Evolutionary conservation across 1,140 invertebrate species (phyloP).

Genomic region (Zaprionus davidi): DNA sequence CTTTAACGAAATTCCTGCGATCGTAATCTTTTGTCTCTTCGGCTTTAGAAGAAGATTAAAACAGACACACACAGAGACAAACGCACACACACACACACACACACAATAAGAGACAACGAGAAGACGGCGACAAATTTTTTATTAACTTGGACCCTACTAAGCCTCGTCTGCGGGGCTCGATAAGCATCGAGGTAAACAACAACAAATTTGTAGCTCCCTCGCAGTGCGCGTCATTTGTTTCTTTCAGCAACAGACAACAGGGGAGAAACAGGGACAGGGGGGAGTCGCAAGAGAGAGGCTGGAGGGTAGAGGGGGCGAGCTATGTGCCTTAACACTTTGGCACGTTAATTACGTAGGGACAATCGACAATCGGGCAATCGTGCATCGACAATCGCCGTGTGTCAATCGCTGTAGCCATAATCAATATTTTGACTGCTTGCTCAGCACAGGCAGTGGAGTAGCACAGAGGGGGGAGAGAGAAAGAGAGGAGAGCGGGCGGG

Average conservation of each 20-base stretch:
- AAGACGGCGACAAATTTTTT: slow-evolving; percentile 81
- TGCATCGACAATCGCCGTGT: slow-evolving; percentile 57
- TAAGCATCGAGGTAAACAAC: slow-evolving; percentile 79
- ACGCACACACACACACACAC: slow-evolving; percentile 22
- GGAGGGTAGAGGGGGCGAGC: slow-evolving; percentile 31
- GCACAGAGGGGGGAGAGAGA: background rate
- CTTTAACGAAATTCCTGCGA: slow-evolving; percentile 81
- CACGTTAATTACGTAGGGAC: slow-evolving; percentile 79
- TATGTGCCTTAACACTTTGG: slow-evolving; percentile 77
- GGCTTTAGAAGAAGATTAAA: slow-evolving; percentile 80
- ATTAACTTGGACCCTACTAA: slow-evolving; percentile 59
- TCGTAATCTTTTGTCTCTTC: slow-evolving; percentile 82
- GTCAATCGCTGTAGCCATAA: slow-evolving; percentile 68
- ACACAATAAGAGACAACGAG: slow-evolving; percentile 60
- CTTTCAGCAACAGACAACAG: slow-evolving; percentile 3
- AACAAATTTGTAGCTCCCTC: slow-evolving; percentile 73
- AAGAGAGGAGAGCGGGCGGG: background rate
- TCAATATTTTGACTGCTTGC: slow-evolving; percentile 73
- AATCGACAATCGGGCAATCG: slow-evolving; percentile 68
- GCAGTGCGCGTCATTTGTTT: slow-evolving; percentile 45
- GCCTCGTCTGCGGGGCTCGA: slow-evolving; percentile 34
- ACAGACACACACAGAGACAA: slow-evolving; percentile 54
- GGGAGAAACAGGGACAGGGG: background rate
- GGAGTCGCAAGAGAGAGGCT: too few species aligned
- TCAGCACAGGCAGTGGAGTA: slow-evolving; percentile 12